Base-by-base conservation (phyloP, 2,888 invertebrate species). In the Cephalotes varians region DNA sequence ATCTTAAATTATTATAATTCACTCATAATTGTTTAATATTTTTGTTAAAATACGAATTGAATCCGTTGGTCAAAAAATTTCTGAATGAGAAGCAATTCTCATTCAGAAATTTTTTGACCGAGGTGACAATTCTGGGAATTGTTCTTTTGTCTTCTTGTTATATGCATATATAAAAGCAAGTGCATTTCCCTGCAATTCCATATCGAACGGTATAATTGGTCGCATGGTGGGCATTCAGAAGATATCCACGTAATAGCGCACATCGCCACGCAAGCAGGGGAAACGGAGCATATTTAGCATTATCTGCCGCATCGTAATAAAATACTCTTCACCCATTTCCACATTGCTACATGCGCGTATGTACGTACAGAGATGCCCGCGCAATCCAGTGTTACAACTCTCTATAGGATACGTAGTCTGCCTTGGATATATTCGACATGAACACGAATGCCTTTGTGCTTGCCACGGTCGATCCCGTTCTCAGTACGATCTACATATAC, bases 291-390 rank as follows among this genome's bases (percentile, higher is more conserved):
- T 85, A 86, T 85, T 85, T 84, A 86, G 86, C 82, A 87, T 88
- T 90, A 90, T 87, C 89, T 83, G 83, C 58, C 82, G 69, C 47
- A 77, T 60, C 58, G 88, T 92, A 91, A 92, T 91, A 90, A 91
- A 91, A 91, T 85, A 88, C 88, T 86, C 81, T 86, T 88, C 84
- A 54, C 79, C 80, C 76, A 67, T 82, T 87, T 85, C 83, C 65
- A 69, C 34, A 67, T 28, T 31, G 21, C 54, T 81, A 58, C 49
- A 47, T 83, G 58, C 40, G 37, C 47, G 47, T 34, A 34, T 15
- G 34, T 44, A 18, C 64, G 60, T 65, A 67, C 40, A 44, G 21
- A 76, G 58, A 64, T 34, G 65, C 44, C 34, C 37, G 84, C 56
- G 86, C 86, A 84, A 88, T 83, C 65, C 67, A 56, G 58, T 71